These are phyloP conservation scores for Trichonephila inaurata DNA, from an alignment of 1,140 invertebrate species.

Conservation along the genomic window DNA sequence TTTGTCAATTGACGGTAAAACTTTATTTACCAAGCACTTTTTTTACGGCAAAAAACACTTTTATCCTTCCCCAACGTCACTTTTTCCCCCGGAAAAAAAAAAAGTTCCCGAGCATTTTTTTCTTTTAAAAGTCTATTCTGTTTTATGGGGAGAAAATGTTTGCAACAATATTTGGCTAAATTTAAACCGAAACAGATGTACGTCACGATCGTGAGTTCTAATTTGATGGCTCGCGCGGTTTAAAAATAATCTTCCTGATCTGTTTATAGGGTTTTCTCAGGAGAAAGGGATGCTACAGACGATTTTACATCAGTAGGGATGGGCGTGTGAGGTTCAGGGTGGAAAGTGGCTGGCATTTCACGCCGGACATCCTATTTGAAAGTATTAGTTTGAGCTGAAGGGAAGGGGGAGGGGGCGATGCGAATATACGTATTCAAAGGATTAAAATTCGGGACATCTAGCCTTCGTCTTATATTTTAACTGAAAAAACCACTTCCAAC, in stretches of 20 bases:
- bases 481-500: too few species aligned
- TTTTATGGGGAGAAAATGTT: background rate
- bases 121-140: background rate
- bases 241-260: background rate
- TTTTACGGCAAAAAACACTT: too few species aligned
- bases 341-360: too few species aligned
- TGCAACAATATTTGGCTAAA: background rate
- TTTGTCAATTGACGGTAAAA: slow-evolving; percentile 6
- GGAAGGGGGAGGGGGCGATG: too few species aligned
- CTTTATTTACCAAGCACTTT: slow-evolving; percentile 39
- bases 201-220: background rate
- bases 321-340: too few species aligned
- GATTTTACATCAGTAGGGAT: background rate
- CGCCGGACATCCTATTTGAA: too few species aligned
- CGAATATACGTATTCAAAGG: too few species aligned
- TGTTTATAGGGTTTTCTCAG: background rate
- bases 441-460: too few species aligned
- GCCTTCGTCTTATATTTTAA: too few species aligned
- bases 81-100: background rate
- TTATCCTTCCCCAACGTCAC: too few species aligned
- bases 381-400: too few species aligned
- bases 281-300: background rate
- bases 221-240: background rate
- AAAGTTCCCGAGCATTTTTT: background rate
- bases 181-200: slow-evolving; percentile 19